Percentiles rank a stretch among this genome's conserved stretches.
Conservation (phyloP, 1,140 invertebrate species). For the Sminthurinus signatus region DNA sequence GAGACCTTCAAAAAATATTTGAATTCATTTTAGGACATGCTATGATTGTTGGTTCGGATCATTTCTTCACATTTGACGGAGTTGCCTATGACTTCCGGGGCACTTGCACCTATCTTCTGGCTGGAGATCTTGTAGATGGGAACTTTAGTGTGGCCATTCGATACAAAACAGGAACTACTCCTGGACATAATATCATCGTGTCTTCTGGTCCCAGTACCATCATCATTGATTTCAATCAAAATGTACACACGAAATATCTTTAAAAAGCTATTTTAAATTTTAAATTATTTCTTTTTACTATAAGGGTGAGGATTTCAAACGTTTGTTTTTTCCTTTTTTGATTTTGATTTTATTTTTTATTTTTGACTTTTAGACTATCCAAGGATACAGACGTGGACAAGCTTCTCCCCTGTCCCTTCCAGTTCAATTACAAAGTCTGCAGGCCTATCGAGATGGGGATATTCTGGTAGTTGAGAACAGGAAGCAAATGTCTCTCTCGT, state of each 20-base stretch:
- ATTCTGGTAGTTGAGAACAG: conserved; percentile 26
- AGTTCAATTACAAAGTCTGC: conserved; percentile 24
- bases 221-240: conserved; percentile 42
- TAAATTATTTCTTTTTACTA: too few species aligned
- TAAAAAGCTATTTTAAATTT: too few species aligned
- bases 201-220: conserved; percentile 45
- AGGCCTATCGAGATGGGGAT: conserved; percentile 23
- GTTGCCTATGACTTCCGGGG: conserved; percentile 59
- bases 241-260: too few species aligned
- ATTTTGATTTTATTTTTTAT: too few species aligned
- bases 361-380: not conserved
- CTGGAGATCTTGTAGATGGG: conserved; percentile 57
- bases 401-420: conserved; percentile 12
- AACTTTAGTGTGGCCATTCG: conserved; percentile 48
- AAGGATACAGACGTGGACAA: not conserved
- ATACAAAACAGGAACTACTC: not conserved
- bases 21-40: conserved; percentile 54
- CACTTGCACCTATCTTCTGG: conserved; percentile 59
- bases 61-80: conserved; percentile 72
- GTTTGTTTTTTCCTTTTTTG: too few species aligned
- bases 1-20: not conserved
- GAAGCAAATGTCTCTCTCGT: conserved; percentile 21
- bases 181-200: not conserved
- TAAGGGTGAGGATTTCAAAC: too few species aligned
- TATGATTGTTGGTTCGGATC: conserved; percentile 59